Percentiles rank a stretch among this genome's conserved stretches.
Conservation (phyloP, 2,888 invertebrate genomes). For the Chalcosyrphus nemorum region DNA sequence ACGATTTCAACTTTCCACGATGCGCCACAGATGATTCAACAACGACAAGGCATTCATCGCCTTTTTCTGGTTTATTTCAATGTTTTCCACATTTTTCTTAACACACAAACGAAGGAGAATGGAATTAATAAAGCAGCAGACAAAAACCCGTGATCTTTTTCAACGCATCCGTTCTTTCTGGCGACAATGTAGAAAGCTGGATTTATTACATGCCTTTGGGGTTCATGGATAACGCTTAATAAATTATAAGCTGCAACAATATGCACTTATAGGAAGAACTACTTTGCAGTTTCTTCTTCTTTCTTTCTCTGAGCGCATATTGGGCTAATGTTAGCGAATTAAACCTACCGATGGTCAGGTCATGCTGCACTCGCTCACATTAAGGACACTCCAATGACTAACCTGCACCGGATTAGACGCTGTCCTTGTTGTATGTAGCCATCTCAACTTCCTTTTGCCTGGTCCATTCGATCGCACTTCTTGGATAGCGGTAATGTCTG, state of each 20-base stretch:
- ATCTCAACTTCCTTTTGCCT: too few relatives aligned
- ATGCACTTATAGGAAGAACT: neutral
- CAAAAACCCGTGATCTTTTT: slow-evolving; percentile 6
- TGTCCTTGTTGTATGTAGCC: too few relatives aligned
- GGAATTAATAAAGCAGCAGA: slow-evolving; percentile 14
- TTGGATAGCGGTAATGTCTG: too few relatives aligned
- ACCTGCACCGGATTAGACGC: too few relatives aligned
- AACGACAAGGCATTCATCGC: slow-evolving; percentile 6
- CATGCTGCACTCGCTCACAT: too few relatives aligned
- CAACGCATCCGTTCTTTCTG: slow-evolving; percentile 25
- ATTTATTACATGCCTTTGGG: slow-evolving; percentile 29
- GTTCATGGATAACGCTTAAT: slow-evolving; percentile 23
- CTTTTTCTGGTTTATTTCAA: slow-evolving; percentile 14
- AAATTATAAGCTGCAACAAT: slow-evolving; percentile 6
- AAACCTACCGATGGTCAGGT: too few relatives aligned
- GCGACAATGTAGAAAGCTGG: slow-evolving; percentile 3
- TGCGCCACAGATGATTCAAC: slow-evolving; percentile 25
- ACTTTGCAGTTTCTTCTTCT: neutral
- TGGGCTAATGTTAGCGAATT: too few relatives aligned
- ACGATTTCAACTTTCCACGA: slow-evolving; percentile 12
- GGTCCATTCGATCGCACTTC: too few relatives aligned
- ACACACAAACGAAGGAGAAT: neutral
- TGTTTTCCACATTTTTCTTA: neutral
- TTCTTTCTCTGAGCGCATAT: too few relatives aligned
- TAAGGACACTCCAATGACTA: too few relatives aligned